Evolutionary conservation across 92 coral and sea anemone species (phyloP).

Genomic region (Epizoanthus ramosus): DNA sequence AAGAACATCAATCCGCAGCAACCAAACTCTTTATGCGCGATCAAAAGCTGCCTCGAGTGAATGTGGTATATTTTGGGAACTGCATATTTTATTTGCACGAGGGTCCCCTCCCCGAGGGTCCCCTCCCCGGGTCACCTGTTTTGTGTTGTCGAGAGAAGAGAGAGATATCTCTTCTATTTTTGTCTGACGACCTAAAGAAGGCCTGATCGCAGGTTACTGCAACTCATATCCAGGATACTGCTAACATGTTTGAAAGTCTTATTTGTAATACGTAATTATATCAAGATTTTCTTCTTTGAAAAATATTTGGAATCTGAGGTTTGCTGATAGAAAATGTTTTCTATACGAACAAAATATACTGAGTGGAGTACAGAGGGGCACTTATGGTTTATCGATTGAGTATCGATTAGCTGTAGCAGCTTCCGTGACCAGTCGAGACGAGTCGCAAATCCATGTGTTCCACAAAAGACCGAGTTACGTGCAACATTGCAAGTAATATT

Average conservation of each 20-base stretch:
- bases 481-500: too few species aligned
- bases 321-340: neutral
- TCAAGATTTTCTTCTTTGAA: neutral
- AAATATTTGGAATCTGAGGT: neutral
- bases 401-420: neutral
- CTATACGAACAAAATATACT: neutral
- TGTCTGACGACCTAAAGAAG: too few species aligned
- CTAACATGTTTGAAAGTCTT: neutral
- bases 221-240: neutral
- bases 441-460: too few species aligned
- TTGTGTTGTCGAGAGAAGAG: too few species aligned
- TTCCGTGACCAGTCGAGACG: too few species aligned
- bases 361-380: neutral
- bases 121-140: neutral
- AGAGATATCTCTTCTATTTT: too few species aligned
- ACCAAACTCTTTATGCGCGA: neutral
- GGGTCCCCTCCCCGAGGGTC: slow-evolving; percentile 16
- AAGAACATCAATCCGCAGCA: neutral
- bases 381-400: neutral
- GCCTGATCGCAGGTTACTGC: too few species aligned
- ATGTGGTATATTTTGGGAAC: neutral
- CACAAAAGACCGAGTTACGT: too few species aligned
- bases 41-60: neutral
- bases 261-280: neutral
- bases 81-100: neutral